Evolutionary conservation across 1,140 invertebrate species (phyloP).

Genomic region (Scaptodrosophila lebanonensis): DNA sequence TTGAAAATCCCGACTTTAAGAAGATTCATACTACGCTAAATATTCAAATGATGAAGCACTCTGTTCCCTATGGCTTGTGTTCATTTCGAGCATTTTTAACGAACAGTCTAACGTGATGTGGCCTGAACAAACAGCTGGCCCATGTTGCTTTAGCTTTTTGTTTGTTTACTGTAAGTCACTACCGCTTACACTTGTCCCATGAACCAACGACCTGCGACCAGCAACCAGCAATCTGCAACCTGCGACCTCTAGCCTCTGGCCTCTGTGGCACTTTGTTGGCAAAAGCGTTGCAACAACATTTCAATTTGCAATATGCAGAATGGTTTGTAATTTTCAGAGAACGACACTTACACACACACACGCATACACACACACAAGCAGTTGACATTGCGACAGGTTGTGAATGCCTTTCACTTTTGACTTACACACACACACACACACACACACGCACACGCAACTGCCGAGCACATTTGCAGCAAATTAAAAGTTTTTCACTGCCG

Average conservation of each 20-base stretch:
- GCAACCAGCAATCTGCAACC: too few species aligned
- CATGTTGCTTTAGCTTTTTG: neutral
- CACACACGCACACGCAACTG: neutral
- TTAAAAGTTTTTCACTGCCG: too few species aligned
- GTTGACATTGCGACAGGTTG: slow-evolving; percentile 14
- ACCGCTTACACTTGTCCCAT: too few species aligned
- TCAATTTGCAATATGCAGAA: slow-evolving; percentile 51
- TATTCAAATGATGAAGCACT: too few species aligned
- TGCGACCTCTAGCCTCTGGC: too few species aligned
- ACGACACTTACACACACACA: neutral
- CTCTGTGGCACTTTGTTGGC: slow-evolving; percentile 6
- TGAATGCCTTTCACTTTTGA: slow-evolving; percentile 14
- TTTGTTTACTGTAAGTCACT: slow-evolving; percentile 27
- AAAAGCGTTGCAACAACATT: slow-evolving; percentile 28
- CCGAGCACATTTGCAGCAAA: too few species aligned
- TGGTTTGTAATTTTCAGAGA: slow-evolving; percentile 12
- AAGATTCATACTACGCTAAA: too few species aligned
- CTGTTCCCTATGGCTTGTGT: too few species aligned
- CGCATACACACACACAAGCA: slow-evolving; percentile 4
- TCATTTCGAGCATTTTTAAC: too few species aligned
- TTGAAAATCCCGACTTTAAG: too few species aligned
- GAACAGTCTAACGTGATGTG: too few species aligned
- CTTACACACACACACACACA: slow-evolving; percentile 1
- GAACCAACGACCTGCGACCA: too few species aligned
- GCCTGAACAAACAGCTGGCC: neutral